These are phyloP conservation scores for Carassius gibelio DNA, from an alignment of 2,113 vertebrate genomes.

Conservation along the genomic window DNA sequence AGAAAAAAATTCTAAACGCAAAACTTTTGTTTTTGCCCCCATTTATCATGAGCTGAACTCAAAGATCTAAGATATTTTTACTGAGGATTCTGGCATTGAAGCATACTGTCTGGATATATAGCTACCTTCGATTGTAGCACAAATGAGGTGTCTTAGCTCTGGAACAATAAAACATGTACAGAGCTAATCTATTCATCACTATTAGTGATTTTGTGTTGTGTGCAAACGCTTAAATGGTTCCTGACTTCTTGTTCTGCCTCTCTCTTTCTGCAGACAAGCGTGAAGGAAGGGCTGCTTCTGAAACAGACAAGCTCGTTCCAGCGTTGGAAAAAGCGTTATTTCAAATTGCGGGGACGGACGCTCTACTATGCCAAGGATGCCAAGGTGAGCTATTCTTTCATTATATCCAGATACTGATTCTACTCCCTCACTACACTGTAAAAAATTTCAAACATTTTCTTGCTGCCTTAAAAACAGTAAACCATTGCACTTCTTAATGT, in stretches of 20 bases:
- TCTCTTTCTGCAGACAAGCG: slow-evolving; percentile 83
- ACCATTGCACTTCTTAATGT: not conserved
- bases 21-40: too few species aligned
- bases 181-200: not conserved
- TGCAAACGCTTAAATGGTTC: slow-evolving; percentile 13
- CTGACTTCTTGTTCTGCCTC: slow-evolving; percentile 15
- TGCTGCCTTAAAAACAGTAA: not conserved
- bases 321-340: slow-evolving; percentile 97
- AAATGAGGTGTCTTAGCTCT: not conserved
- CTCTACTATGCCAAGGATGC: slow-evolving; percentile 99
- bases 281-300: slow-evolving; percentile 93
- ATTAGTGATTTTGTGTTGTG: not conserved
- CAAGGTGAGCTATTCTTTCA: slow-evolving; percentile 80
- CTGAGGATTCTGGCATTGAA: too few species aligned
- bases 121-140: too few species aligned
- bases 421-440: slow-evolving; percentile 3
- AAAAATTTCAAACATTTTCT: not conserved
- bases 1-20: too few species aligned
- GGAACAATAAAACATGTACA: not conserved
- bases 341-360: slow-evolving; percentile 94
- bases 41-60: too few species aligned
- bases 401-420: not conserved
- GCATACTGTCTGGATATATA: too few species aligned
- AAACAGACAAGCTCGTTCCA: slow-evolving; percentile 99
- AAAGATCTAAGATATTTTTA: too few species aligned